Evolutionary conservation across 2,888 invertebrate genomes (phyloP).

Genomic region (Elgonia sp.): DNA sequence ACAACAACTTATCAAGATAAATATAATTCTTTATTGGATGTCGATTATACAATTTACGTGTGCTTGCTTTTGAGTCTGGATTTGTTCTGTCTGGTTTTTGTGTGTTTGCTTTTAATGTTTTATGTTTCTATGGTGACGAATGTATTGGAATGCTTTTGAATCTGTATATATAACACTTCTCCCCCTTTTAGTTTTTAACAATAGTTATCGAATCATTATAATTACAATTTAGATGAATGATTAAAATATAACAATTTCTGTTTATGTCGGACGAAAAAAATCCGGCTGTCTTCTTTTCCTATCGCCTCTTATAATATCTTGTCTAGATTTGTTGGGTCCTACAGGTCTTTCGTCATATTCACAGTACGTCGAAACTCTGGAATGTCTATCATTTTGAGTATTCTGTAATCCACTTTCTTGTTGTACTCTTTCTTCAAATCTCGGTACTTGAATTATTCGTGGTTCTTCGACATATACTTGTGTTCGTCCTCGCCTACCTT

Average conservation of each 20-base stretch:
- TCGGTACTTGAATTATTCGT: background rate
- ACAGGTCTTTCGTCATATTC: constrained; percentile 12
- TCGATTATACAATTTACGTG: too few relatives aligned
- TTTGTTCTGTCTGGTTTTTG: too few relatives aligned
- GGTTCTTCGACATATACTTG: background rate
- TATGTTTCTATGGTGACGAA: background rate
- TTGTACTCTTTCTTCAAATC: too few relatives aligned
- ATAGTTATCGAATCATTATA: background rate
- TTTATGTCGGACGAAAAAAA: background rate
- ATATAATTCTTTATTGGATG: too few relatives aligned
- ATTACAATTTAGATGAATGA: background rate
- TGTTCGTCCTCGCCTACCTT: background rate
- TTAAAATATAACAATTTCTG: background rate
- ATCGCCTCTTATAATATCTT: background rate
- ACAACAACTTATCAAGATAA: too few relatives aligned
- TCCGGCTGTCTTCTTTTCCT: background rate
- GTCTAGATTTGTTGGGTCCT: background rate
- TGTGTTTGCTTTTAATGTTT: too few relatives aligned
- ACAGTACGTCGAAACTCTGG: background rate
- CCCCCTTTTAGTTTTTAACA: background rate
- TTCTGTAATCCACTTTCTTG: too few relatives aligned
- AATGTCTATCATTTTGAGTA: background rate
- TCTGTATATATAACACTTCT: background rate
- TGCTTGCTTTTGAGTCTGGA: too few relatives aligned
- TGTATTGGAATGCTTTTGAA: background rate